Evolutionary conservation across 2,113 vertebrate genomes (phyloP).

Genomic region (Ascaphus truei): DNA sequence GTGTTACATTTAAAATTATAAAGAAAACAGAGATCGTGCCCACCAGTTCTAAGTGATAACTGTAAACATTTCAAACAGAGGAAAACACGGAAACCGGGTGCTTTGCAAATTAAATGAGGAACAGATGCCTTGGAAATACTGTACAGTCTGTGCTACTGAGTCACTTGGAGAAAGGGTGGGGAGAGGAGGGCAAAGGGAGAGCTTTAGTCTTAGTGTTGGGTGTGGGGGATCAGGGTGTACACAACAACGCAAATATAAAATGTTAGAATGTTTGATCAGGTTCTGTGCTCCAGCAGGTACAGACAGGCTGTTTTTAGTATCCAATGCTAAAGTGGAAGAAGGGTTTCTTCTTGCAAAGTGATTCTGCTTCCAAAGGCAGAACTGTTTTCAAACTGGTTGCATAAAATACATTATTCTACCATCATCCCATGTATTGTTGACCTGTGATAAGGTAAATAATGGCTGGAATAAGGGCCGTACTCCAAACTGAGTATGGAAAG

Average conservation of each 20-base stretch:
- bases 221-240: conserved; percentile 50
- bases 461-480: too few species aligned
- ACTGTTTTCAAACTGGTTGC: too few species aligned
- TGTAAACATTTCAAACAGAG: too few species aligned
- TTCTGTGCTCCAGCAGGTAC: conserved; percentile 55
- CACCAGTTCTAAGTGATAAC: conserved; percentile 42
- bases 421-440: too few species aligned
- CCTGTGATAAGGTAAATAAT: too few species aligned
- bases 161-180: conserved; percentile 49
- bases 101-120: conserved; percentile 52
- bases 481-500: too few species aligned
- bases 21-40: conserved; percentile 7
- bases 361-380: too few species aligned
- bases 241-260: conserved; percentile 58
- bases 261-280: conserved; percentile 55
- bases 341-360: neutral
- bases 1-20: conserved; percentile 23
- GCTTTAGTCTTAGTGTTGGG: conserved; percentile 60
- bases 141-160: conserved; percentile 54
- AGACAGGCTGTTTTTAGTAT: conserved; percentile 47
- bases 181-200: conserved; percentile 43
- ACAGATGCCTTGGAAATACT: conserved; percentile 55
- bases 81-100: conserved; percentile 46
- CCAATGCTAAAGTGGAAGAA: neutral
- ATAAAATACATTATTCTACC: too few species aligned